phyloP scores from a whole-genome alignment of 2,888 invertebrate genomes.

The Acleris holmiana region DNA sequence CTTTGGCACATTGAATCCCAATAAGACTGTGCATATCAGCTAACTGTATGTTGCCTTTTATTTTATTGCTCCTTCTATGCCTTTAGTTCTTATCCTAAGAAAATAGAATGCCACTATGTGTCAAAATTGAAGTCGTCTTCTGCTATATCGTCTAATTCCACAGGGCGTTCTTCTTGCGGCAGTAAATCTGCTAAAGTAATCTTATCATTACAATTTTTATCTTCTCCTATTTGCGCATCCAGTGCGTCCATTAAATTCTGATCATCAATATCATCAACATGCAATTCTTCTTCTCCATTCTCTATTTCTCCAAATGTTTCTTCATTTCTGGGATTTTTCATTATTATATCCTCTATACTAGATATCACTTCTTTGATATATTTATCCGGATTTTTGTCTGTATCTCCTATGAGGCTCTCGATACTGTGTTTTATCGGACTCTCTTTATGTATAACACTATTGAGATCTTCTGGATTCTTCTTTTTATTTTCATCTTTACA shows the following conservation, averaged over 20 bases:
- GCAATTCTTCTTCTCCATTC: conserved; percentile 1
- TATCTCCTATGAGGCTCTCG: conserved; percentile 26
- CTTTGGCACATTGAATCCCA: too few species aligned
- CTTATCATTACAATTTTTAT: conserved; percentile 23
- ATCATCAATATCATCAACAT: conserved; percentile 5
- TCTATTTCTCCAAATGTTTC: neutral
- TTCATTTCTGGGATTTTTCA: conserved; percentile 19
- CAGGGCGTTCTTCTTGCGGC: conserved; percentile 9
- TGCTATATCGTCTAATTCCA: conserved; percentile 37
- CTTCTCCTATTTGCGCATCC: conserved; percentile 16
- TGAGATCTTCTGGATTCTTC: neutral
- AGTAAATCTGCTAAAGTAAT: conserved; percentile 36
- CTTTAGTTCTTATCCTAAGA: too few species aligned
- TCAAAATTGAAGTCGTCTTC: conserved; percentile 40
- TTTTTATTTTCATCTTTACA: conserved; percentile 2
- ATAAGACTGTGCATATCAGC: too few species aligned
- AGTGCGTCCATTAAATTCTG: conserved; percentile 8
- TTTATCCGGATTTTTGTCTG: conserved; percentile 23
- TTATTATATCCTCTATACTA: conserved; percentile 31
- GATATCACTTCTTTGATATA: conserved; percentile 33
- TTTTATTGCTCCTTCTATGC: too few species aligned
- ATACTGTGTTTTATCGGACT: conserved; percentile 35
- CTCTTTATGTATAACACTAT: conserved; percentile 16
- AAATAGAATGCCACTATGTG: neutral
- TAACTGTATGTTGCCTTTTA: too few species aligned